Evolutionary conservation across 2,888 invertebrate species (phyloP), one percentile per base, ranked within the genome.

Genomic region (Bhutanitis thaidina): DNA sequence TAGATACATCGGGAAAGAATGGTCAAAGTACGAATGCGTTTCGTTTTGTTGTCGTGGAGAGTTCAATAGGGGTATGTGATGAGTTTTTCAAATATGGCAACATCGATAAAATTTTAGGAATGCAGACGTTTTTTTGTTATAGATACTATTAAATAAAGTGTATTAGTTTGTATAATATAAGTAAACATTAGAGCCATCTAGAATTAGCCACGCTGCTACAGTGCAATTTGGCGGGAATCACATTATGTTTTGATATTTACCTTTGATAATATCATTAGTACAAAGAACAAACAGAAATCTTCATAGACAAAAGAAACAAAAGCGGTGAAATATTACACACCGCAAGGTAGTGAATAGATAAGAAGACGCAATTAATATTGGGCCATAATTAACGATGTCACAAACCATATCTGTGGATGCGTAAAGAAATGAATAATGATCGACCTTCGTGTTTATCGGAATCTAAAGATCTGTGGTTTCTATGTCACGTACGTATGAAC

Each of bases 1-100:
- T 81, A 65, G 67, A 69, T 69, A 25, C 25, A 25, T 68, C 68
- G 77, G 71, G 81, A 77, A 71, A 72, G 71, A 68, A 69, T 63
- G 67, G 66, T 69, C 69, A 62, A 62, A 65, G 65, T 64, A 61
- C 60, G 57, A 62, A 67, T 58, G 52, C 43, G 41, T 43, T 59
- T 64, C 16, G 13, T 35, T 62, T 74, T 71, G 66, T 65, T 62
- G 63, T 63, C 56, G 54, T 61, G 56, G 59, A 60, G 43, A 60
- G 62, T 60, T 65, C 62, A 63, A 63, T 38, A 8, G 27, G 20
- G 20, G 20, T 20, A 3, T 20, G 20, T 20, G 20, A 20, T 20
- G 20, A 27, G 27, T 27, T 8, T 27, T 8, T 27, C 27, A 27
- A 27, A 27, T 7, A 27, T 4, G 7, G 27, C 1, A 27, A 4